Evolutionary conservation across 2,797 vertebrate species (phyloP).

Genomic region (Lates japonicus): DNA sequence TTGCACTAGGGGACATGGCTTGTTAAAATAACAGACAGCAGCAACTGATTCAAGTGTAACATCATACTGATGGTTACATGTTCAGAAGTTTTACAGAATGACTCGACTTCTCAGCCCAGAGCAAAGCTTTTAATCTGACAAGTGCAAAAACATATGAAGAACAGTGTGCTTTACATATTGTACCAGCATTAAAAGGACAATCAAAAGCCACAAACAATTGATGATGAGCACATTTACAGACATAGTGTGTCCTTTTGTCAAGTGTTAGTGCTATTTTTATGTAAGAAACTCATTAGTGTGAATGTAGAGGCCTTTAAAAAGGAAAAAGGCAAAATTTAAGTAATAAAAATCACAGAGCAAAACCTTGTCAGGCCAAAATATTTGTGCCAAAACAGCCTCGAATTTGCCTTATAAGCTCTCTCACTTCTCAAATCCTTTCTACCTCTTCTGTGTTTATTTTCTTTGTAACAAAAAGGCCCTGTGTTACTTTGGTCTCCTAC

Average conservation of each 20-base stretch:
- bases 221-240: neutral
- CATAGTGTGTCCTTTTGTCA: neutral
- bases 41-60: neutral
- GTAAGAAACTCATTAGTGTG: neutral
- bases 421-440: neutral
- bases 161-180: neutral
- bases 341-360: constrained; percentile 9
- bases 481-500: constrained; percentile 5
- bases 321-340: neutral
- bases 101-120: neutral
- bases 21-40: neutral
- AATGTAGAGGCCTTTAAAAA: neutral
- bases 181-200: neutral
- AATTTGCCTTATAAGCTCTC: constrained; percentile 11
- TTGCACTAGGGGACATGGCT: neutral
- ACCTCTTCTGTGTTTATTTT: constrained; percentile 18
- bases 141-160: neutral
- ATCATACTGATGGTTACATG: neutral
- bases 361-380: neutral
- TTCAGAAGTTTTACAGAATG: neutral
- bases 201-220: neutral
- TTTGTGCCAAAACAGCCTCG: neutral
- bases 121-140: neutral
- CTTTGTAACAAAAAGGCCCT: neutral
- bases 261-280: neutral